Evolutionary conservation across 2,797 vertebrate genomes (phyloP), one percentile per base, ranked within the genome.

Genomic region (Perdix hodgsoniae): DNA sequence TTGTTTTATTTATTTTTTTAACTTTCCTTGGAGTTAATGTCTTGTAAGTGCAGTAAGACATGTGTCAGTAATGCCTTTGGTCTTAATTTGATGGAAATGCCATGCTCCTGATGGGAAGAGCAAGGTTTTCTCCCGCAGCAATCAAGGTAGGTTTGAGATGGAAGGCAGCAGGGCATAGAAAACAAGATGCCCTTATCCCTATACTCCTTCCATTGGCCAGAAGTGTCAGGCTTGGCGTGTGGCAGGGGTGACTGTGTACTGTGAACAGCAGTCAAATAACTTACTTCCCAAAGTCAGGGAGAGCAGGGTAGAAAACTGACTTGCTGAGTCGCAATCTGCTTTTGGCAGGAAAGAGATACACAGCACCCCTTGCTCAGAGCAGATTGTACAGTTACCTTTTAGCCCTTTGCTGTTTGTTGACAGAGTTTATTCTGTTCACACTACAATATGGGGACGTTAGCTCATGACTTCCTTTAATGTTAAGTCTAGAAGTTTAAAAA

Each of bases 261-360:
- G 4, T 66, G 93, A 90, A 83, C 59, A 80, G 74, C 24, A 18
- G 37, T 22, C 24, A 87, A 94, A 86, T 76, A 91, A 84, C 95
- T 70, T 52, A 21, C 49, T 95, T 95, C 90, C 88, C 91, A 94
- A 95, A 94, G 94, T 93, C 91, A 93, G 72, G 37, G 57, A 84
- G 86, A 83, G 61, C 88, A 94, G 65, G 61, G 67, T 26, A 67
- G 93, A 91, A 94, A 90, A 52, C 78, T 65, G 78, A 94, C 93
- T 95, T 95, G 94, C 95, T 95, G 96, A 94, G 95, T 56, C 8
- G 74, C 88, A 95, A 88, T 94, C 88, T 93, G 95, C 75, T 94
- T 95, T 85, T 94, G 90, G 93, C 93, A 90, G 86, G 45, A 71
- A 44, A 90, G 47, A 83, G 64, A 42, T 71, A 9, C 83, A 80